phyloP scores from a whole-genome alignment of 2,113 vertebrate genomes.

The Sander lucioperca region DNA sequence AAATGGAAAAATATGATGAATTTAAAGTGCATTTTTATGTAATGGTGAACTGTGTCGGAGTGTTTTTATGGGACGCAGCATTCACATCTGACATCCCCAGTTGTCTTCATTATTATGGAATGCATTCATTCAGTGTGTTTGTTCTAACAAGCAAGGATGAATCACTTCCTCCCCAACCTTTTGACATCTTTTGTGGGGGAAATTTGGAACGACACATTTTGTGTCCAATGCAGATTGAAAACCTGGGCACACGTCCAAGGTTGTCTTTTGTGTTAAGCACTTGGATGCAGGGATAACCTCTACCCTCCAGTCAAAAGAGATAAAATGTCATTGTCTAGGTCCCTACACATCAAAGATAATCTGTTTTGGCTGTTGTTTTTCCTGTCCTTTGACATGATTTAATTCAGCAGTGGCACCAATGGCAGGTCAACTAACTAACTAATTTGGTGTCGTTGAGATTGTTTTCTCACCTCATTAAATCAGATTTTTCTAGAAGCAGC shows the following conservation, averaged over 20 bases:
- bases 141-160: slow-evolving; percentile 68
- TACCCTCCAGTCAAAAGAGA: slow-evolving; percentile 58
- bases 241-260: slow-evolving; percentile 61
- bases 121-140: slow-evolving; percentile 61
- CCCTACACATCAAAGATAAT: slow-evolving; percentile 39
- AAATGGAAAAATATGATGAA: background rate
- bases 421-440: slow-evolving; percentile 24
- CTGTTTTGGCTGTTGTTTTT: slow-evolving; percentile 30
- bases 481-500: slow-evolving; percentile 12
- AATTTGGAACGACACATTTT: slow-evolving; percentile 60
- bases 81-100: slow-evolving; percentile 33
- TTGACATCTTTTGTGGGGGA: slow-evolving; percentile 59
- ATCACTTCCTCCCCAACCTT: slow-evolving; percentile 70
- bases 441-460: slow-evolving; percentile 15
- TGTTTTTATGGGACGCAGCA: slow-evolving; percentile 1
- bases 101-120: slow-evolving; percentile 69
- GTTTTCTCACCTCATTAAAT: slow-evolving; percentile 50
- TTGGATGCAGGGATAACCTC: slow-evolving; percentile 51
- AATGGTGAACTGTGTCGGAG: background rate
- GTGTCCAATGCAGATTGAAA: slow-evolving; percentile 51
- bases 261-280: slow-evolving; percentile 58
- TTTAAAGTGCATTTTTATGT: background rate
- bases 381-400: slow-evolving; percentile 25
- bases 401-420: slow-evolving; percentile 26
- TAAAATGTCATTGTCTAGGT: slow-evolving; percentile 29